These are phyloP conservation scores for Smittia sp. DNA, from an alignment of 2,888 invertebrate species.

Conservation along the genomic window DNA sequence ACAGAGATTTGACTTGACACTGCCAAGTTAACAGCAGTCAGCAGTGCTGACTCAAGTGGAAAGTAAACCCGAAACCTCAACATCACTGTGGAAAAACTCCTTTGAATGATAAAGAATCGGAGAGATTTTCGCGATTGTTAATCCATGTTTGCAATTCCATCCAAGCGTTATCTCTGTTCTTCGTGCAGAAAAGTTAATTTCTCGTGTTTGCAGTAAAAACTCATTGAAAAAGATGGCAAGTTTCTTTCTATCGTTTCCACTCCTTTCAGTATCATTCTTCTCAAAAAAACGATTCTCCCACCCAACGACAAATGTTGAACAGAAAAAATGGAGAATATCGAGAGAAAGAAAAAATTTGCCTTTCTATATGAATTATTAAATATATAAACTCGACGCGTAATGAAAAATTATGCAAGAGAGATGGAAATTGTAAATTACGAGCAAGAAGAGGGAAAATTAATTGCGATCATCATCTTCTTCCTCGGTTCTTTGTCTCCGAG, in stretches of 20 bases:
- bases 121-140: background rate
- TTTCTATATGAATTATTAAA: conserved; percentile 9
- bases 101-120: too few species aligned
- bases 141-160: background rate
- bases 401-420: conserved; percentile 10
- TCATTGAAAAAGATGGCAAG: background rate
- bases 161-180: too few species aligned
- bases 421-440: background rate
- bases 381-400: background rate
- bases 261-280: background rate
- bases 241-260: background rate
- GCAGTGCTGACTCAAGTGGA: too few species aligned
- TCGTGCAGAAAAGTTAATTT: background rate
- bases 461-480: background rate
- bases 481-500: background rate
- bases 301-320: background rate
- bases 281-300: background rate
- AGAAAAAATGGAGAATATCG: background rate
- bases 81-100: too few species aligned
- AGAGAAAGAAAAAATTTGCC: background rate
- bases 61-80: too few species aligned
- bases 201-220: background rate
- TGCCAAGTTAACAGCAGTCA: too few species aligned
- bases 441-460: background rate
- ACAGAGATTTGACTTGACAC: too few species aligned